Conservation (phyloP, 2,888 invertebrate species). For the Xestobium rufovillosum region DNA sequence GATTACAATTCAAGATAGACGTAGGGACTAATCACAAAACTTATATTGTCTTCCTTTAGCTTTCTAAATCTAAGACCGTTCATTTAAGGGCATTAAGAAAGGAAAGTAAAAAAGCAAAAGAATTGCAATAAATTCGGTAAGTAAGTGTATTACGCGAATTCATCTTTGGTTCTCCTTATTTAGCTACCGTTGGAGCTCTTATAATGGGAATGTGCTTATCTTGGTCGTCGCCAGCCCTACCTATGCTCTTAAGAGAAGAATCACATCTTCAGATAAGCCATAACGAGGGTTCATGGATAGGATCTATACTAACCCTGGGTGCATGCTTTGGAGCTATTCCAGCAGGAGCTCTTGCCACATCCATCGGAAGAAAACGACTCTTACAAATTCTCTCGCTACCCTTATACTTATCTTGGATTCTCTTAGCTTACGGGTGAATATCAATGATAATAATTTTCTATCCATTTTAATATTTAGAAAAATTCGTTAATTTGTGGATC, state of each 20-base stretch:
- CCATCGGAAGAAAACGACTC: conserved; percentile 50
- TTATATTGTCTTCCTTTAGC: too few species aligned
- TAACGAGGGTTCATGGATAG: conserved; percentile 49
- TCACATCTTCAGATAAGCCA: conserved; percentile 25
- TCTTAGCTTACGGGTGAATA: conserved; percentile 49
- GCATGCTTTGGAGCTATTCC: conserved; percentile 51
- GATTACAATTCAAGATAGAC: too few species aligned
- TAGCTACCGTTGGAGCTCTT: conserved; percentile 53
- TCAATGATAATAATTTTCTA: too few species aligned
- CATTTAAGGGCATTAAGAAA: conserved; percentile 2
- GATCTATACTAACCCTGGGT: conserved; percentile 50
- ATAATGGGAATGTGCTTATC: conserved; percentile 51
- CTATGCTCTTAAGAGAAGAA: conserved; percentile 36
- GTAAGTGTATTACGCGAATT: too few species aligned
- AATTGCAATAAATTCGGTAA: too few species aligned
- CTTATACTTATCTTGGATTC: conserved; percentile 49
- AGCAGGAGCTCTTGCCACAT: conserved; percentile 48
- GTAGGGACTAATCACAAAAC: too few species aligned
- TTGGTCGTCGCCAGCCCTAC: conserved; percentile 53
- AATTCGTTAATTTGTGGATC: too few species aligned
- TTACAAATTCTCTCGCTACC: conserved; percentile 49
- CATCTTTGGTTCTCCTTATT: too few species aligned
- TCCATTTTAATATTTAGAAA: too few species aligned
- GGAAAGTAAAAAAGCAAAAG: too few species aligned
- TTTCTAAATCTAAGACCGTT: too few species aligned